Percentiles rank a stretch among this genome's conserved stretches.
Conservation (phyloP, 1,140 invertebrate genomes). For the Metopolophium dirhodum region DNA sequence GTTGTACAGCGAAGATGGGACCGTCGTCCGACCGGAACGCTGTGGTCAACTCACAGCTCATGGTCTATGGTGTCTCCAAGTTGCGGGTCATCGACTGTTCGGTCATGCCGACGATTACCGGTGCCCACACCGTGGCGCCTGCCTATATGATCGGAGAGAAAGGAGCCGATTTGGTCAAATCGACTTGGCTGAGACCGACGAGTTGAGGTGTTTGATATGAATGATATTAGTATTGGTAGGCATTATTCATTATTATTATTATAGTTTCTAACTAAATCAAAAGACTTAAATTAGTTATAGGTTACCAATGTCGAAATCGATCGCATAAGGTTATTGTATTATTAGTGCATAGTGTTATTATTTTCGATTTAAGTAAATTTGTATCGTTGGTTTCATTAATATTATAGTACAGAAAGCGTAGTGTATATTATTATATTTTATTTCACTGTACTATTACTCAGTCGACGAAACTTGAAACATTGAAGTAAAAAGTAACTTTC, state of each 20-base stretch:
- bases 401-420: not conserved
- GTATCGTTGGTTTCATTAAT: not conserved
- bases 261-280: not conserved
- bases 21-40: slow-evolving; percentile 62
- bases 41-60: slow-evolving; percentile 64
- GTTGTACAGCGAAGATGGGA: slow-evolving; percentile 72
- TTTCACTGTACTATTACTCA: not conserved
- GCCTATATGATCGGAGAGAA: slow-evolving; percentile 63
- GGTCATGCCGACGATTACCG: slow-evolving; percentile 64
- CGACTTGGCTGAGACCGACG: slow-evolving; percentile 53
- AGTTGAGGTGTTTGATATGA: not conserved
- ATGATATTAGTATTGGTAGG: too few species aligned
- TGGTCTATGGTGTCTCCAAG: slow-evolving; percentile 59
- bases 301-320: not conserved
- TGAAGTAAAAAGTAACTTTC: not conserved
- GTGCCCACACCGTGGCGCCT: slow-evolving; percentile 63
- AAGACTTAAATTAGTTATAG: slow-evolving; percentile 15
- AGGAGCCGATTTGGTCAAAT: slow-evolving; percentile 61
- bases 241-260: too few species aligned
- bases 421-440: not conserved
- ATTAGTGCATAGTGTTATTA: not conserved
- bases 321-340: not conserved
- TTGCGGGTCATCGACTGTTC: slow-evolving; percentile 65
- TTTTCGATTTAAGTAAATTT: not conserved
- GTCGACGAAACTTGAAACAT: not conserved